Evolutionary conservation across 2,797 vertebrate genomes (phyloP), one percentile per base, ranked within the genome.

Genomic region (Lacerta agilis): DNA sequence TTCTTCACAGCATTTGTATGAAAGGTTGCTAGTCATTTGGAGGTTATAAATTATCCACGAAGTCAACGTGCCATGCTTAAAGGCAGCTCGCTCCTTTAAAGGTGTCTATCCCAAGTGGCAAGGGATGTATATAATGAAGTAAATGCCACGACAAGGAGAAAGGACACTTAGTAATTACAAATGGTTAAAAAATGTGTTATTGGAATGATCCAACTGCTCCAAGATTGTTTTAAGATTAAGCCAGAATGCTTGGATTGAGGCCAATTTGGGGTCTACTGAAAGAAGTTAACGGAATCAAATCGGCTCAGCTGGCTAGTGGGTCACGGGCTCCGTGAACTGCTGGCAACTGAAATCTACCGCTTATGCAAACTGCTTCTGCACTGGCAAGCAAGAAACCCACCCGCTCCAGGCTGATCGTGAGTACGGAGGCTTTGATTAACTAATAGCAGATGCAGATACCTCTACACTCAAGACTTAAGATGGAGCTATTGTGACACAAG

Each of bases 21-120:
- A 29, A 64, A 82, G 66, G 11, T 55, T 45, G 36, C 9, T 33
- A 10, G 5, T 77, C 80, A 75, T 38, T 27, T 33, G n/a, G 69
- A 38, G 13, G 72, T 10, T 43, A 29, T 58, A 29, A 49, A 33
- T 5, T 29, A 0, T 0, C 29, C 18, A 20, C 23, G 1, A 1
- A 33, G 3, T 66, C 82, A 6, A 11, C 11, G 29, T 49, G 45
- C 41, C 29, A 0, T 3, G n/a, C 23, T 79, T 5, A 58, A 71
- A 10, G 33, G 45, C 64, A 49, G 82, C 72, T 33, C n/a, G 79
- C 77, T 20, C 23, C 36, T 86, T 76, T 55, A 11, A 73, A 79
- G 67, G 20, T 73, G 17, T 58, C 5, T 20, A 55, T 36, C 82
- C 49, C 69, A 41, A 45, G 55, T 33, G 20, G 11, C 41, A 86